phyloP scores from a whole-genome alignment of 2,113 vertebrate genomes.

The Dendrocopos noguchii region DNA sequence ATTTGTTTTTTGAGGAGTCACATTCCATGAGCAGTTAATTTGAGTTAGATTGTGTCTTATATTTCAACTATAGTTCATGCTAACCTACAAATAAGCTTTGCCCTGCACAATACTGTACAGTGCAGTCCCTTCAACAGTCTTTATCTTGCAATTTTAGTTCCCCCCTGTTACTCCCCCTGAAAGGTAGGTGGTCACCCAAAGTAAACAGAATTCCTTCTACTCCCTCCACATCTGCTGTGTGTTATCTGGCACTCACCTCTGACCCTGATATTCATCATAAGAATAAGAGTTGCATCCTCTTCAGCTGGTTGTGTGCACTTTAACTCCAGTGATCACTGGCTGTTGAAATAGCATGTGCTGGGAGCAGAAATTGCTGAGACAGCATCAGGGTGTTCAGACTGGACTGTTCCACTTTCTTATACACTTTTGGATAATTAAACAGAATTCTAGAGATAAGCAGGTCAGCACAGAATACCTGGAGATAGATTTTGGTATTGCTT shows the following conservation, averaged over 20 bases:
- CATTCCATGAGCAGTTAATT: background rate
- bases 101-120: background rate
- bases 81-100: background rate
- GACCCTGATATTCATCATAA: constrained; percentile 64
- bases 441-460: constrained; percentile 15
- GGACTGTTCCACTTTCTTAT: background rate
- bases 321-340: constrained; percentile 21
- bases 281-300: constrained; percentile 59
- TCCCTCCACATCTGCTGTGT: constrained; percentile 56
- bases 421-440: constrained; percentile 4
- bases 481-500: background rate
- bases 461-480: background rate
- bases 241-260: constrained; percentile 65
- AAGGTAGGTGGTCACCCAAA: constrained; percentile 52
- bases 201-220: constrained; percentile 60
- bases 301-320: constrained; percentile 43
- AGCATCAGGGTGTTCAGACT: background rate
- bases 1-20: background rate
- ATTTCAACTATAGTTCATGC: background rate
- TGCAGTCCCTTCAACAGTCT: background rate
- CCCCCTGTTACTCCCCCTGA: background rate
- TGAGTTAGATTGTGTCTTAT: background rate
- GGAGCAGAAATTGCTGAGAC: constrained; percentile 26
- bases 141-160: constrained; percentile 18
- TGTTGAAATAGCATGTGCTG: constrained; percentile 35